phyloP scores from a whole-genome alignment of 2,888 invertebrate genomes.

The Hesperia comma region DNA sequence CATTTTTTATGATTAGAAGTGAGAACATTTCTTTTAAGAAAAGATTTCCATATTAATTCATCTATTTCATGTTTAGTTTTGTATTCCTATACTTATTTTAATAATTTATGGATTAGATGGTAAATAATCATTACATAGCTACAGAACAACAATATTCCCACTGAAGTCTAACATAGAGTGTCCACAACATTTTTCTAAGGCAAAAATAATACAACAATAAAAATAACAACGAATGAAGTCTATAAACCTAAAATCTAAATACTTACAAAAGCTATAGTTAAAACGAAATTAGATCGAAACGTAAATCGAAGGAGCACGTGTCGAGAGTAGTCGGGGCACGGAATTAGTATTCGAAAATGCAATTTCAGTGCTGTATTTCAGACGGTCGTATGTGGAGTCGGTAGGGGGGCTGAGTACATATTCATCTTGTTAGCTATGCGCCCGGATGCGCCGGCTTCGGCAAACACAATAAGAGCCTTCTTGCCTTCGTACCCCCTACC shows the following conservation, averaged over 20 bases:
- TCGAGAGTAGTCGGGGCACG: slow-evolving; percentile 51
- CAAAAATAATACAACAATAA: no score
- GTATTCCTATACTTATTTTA: no score
- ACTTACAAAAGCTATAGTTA: slow-evolving; percentile 19
- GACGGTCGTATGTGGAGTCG: slow-evolving; percentile 65
- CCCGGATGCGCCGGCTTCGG: slow-evolving; percentile 82
- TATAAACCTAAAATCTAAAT: slow-evolving; percentile 3
- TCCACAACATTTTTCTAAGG: no score
- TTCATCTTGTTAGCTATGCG: slow-evolving; percentile 84
- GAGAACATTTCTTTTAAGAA: no score
- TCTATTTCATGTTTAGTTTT: no score
- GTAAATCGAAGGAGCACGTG: slow-evolving; percentile 34
- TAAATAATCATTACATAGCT: no score
- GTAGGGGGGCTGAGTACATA: slow-evolving; percentile 73
- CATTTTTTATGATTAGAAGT: no score
- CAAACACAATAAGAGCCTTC: slow-evolving; percentile 83
- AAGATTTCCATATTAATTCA: no score
- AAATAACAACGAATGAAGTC: no score
- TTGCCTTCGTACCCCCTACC: slow-evolving; percentile 54
- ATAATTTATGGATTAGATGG: no score
- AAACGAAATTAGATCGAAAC: slow-evolving; percentile 39
- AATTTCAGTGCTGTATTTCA: slow-evolving; percentile 77
- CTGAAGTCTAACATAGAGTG: no score
- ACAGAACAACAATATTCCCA: no score
- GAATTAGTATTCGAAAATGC: slow-evolving; percentile 82